Evolutionary conservation across 2,113 vertebrate species (phyloP), one percentile per base, ranked within the genome.

Genomic region (Ciconia stormi): DNA sequence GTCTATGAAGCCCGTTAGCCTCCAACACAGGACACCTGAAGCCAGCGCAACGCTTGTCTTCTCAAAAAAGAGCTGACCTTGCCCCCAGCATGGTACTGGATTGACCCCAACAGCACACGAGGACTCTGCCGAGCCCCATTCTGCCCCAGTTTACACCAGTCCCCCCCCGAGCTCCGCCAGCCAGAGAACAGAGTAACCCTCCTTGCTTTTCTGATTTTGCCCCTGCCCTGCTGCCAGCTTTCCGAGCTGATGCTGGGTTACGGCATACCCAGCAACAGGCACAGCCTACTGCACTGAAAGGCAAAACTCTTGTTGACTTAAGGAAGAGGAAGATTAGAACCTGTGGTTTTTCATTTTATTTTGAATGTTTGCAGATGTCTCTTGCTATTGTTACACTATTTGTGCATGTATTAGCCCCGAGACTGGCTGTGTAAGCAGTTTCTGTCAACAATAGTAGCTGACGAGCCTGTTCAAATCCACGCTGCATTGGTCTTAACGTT

Each of bases 301-400:
- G 20, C 66, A 89, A 78, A 36, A 10, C 22, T 74, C 38, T 77
- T 70, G 47, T 77, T 89, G 92, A 70, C 59, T 81, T n/a, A 89
- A 55, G 53, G 62, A 76, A 85, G 47, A 47, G 23, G 16, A 58
- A 53, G 82, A 86, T 90, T 81, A 92, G 63, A 40, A 87, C 53
- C 36, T 32, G n/a, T 30, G 78, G 22, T 8, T 90, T 94, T 80
- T 74, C 59, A 71, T 94, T 94, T 95, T 78, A 55, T 93, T 92
- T 83, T n/a, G 67, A 50, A 73, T 88, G 82, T 96, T 96, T 93
- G 92, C 76, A 93, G 90, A 95, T 9, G 1, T 81, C 71, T 95
- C 90, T 69, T 74, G 82, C 36, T 74, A 44, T 7, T 93, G 80
- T 84, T 83, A 63, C 47, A 38, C 52, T 92, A 49, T 91, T 89